Evolutionary conservation across 2,797 vertebrate species (phyloP).

Genomic region (Anguilla anguilla): DNA sequence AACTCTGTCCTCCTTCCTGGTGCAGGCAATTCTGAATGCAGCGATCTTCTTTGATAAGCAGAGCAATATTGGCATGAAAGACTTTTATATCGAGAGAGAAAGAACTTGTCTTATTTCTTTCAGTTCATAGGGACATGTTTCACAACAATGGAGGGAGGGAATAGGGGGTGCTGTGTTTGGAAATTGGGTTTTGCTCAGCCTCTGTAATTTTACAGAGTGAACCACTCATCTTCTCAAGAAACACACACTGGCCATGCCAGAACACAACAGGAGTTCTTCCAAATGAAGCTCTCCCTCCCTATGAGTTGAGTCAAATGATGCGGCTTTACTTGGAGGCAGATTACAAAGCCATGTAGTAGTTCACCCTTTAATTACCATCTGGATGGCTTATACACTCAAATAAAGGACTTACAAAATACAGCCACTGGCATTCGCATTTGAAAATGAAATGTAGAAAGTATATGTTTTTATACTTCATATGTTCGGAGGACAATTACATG

Average conservation of each 20-base stretch:
- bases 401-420: neutral
- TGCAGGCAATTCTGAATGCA: neutral
- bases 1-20: slow-evolving; percentile 8
- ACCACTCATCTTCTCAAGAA: neutral
- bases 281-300: neutral
- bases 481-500: neutral
- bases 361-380: neutral
- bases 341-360: neutral
- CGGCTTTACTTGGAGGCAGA: neutral
- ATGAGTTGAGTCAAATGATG: slow-evolving; percentile 1
- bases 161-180: neutral
- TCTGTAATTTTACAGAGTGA: slow-evolving; percentile 10
- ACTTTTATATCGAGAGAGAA: neutral
- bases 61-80: slow-evolving; percentile 9
- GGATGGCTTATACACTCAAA: neutral
- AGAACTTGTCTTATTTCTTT: neutral
- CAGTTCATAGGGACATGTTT: neutral
- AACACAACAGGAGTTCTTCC: neutral
- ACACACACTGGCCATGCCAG: neutral
- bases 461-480: no score
- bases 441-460: no score
- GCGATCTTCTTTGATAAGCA: slow-evolving; percentile 9
- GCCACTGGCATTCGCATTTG: neutral
- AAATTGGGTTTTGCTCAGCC: neutral
- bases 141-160: neutral